A percentile compares a stretch with the other conserved stretches of the same genome.
phyloP scores from a whole-genome alignment of 2,113 vertebrate genomes.

The Mirounga angustirostris region DNA sequence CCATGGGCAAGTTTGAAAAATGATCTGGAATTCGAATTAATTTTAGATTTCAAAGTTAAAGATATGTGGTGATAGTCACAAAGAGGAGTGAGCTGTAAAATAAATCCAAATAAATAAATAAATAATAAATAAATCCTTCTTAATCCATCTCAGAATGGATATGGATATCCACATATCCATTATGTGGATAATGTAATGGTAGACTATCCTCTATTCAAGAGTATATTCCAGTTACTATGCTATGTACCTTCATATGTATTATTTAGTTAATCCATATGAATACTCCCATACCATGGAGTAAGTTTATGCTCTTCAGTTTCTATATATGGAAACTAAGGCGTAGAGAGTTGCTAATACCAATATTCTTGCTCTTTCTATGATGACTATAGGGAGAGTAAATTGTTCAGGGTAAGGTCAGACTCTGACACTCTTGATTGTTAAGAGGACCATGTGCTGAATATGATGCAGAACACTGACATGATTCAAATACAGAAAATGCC shows the following conservation, averaged over 20 bases:
- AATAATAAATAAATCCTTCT: neutral
- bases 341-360: neutral
- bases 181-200: neutral
- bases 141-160: neutral
- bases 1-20: constrained; percentile 41
- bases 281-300: neutral
- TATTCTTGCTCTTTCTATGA: neutral
- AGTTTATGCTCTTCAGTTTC: neutral
- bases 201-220: neutral
- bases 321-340: neutral
- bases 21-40: neutral
- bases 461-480: neutral
- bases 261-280: neutral
- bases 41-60: constrained; percentile 61
- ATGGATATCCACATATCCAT: neutral
- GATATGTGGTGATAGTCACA: neutral
- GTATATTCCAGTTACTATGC: neutral
- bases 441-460: neutral
- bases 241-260: neutral
- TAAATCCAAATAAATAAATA: neutral
- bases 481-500: neutral
- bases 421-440: neutral
- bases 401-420: neutral
- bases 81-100: constrained; percentile 5
- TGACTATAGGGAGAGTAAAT: neutral